Evolutionary conservation across 2,113 vertebrate species (phyloP), one percentile per base, ranked within the genome.

Genomic region (Mobula birostris): DNA sequence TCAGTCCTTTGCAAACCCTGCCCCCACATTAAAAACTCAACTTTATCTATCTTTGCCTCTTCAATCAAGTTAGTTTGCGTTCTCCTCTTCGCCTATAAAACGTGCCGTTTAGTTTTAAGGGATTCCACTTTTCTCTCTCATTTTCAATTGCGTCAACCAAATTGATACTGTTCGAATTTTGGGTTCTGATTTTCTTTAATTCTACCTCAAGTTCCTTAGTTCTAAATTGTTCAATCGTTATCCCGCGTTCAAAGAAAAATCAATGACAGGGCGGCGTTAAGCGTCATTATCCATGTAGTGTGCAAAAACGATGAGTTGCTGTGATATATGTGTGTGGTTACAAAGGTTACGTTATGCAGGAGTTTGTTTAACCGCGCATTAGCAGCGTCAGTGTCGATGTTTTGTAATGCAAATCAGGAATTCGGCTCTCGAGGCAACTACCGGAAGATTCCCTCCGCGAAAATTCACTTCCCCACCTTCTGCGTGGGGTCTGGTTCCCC

Each of bases 391-490:
- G 85, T 66, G 29, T 29, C 61, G n/a, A 19, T 15, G n/a, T 90
- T 90, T 32, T 90, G 29, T 68, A 32, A 90, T 19, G 15, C n/a
- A 90, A 90, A 90, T 68, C 61, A n/a, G n/a, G 85, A 88, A 68
- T 17, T 32, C 7, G 29, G 14, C 58, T 87, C 3, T n/a, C 15
- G 14, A 17, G 58, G 12, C 85, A 90, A 85, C 21, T 8, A 29
- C 7, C 3, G 56, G 48, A 85, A 29, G 24, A 19, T 14, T 32
- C 61, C 6, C 58, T 32, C 58, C 5, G 36, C 40, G 36, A 82
- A 1, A 15, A 40, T 82, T 48, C 36, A 82, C 36, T 82, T 11
- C 32, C 78, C 79, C 36, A 14, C 7, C 80, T 29, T n/a, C 77
- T 6, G 36, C 36, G 29, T 80, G 78, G 9, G 76, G 76, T 77